Percentiles rank a stretch among this genome's conserved stretches.
phyloP scores from a whole-genome alignment of 2,797 vertebrate genomes.

The Coregonus sp. region DNA sequence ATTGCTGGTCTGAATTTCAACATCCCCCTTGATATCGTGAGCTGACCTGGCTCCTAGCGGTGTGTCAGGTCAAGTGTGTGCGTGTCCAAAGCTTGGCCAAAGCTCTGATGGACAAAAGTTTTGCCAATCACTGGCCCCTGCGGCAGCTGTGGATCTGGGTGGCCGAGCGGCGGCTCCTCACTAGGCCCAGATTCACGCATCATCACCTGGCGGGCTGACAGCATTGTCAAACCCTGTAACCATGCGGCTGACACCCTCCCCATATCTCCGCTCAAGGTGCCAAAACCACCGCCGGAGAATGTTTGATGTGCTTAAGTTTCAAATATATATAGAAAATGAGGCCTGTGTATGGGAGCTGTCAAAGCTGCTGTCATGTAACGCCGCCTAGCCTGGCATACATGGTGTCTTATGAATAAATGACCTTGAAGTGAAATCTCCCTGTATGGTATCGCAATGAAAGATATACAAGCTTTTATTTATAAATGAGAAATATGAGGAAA shows the following conservation, averaged over 20 bases:
- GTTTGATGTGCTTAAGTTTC: conserved; percentile 70
- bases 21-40: background rate
- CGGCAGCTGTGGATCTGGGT: conserved; percentile 4
- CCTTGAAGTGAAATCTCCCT: conserved; percentile 52
- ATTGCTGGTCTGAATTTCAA: too few species aligned
- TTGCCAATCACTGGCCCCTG: conserved; percentile 14
- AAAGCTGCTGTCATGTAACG: conserved; percentile 68
- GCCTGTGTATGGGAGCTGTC: conserved; percentile 51
- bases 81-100: conserved; percentile 6
- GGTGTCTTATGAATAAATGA: conserved; percentile 69
- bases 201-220: conserved; percentile 74
- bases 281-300: conserved; percentile 57
- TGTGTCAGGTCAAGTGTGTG: background rate
- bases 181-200: conserved; percentile 63
- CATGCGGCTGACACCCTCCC: conserved; percentile 22
- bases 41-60: background rate
- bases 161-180: conserved; percentile 28
- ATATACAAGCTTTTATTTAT: background rate
- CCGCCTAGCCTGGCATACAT: conserved; percentile 50
- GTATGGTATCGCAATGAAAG: background rate
- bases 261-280: conserved; percentile 59
- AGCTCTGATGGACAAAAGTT: conserved; percentile 45
- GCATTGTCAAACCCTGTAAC: conserved; percentile 71
- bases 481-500: background rate
- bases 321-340: conserved; percentile 57